Base-by-base conservation (phyloP, 2,888 invertebrate genomes). In the Tinea semifulvella region DNA sequence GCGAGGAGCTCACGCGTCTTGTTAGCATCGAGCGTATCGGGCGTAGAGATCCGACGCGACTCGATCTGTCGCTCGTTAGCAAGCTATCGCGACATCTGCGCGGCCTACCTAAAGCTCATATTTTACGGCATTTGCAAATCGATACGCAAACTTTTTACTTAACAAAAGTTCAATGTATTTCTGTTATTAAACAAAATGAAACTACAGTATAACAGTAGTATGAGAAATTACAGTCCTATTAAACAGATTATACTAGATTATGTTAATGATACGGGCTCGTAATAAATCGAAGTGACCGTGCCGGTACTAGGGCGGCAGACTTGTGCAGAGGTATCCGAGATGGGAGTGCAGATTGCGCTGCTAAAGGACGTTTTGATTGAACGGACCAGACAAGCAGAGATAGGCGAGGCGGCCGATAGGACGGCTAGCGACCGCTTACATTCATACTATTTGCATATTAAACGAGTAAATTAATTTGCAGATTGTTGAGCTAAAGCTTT, bases 301-400 rank as follows among this genome's bases (percentile, higher is more conserved):
- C 13, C 48, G 56, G 64, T 65, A 68, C 69, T 61, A 65, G 63
- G 67, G 63, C 65, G 60, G 66, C 65, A 69, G 56, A 62, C 60
- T 56, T 22, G 55, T 40, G 56, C 63, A 60, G 65, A 65, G 55
- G 55, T 53, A 42, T 42, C 36, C 14, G 56, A 63, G 75, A 73
- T 73, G 60, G 64, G 55, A 56, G 52, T 25, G 31, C 43, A 63
- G 76, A 77, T 76, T 76, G 56, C 60, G 56, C 48, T 58, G 57
- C 56, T 72, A 75, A 73, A 73, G 73, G 77, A 79, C 77, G 73
- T 65, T 61, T 72, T 79, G 77, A 79, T 77, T 75, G 77, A 79
- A 72, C 74, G 74, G 57, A 67, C 63, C 65, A 73, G 76, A 76
- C 77, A 71, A 65, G 56, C 51, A 49, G 67, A 11, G 74, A 77